Evolutionary conservation across 2,888 invertebrate species (phyloP), one percentile per base, ranked within the genome.

Genomic region (Prosapia bicincta): DNA sequence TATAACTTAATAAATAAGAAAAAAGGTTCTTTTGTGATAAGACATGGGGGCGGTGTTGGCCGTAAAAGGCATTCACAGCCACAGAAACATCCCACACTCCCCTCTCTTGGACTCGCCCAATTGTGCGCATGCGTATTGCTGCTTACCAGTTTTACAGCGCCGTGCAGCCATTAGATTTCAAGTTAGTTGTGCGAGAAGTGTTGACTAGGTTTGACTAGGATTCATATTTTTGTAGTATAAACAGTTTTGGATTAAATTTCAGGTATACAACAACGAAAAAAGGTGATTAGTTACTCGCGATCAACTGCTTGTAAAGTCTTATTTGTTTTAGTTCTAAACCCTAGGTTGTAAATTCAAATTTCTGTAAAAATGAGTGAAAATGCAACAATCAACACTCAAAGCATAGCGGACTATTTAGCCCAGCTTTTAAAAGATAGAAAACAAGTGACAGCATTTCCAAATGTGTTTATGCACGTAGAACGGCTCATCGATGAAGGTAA

Each of bases 361-460:
- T 6, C 20, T 54, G 20, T 54, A 54, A 76, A 69, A 71, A 81
- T 81, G 80, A 81, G 79, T 78, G 80, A 81, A 66, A 79, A 79
- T 76, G 25, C 75, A 15, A 74, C 73, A 65, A 77, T 78, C 69
- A 78, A 93, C 86, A 96, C 96, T 88, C 96, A 96, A 88, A 96
- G 96, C 89, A 95, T 96, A 90, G 97, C 99, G 88, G 99, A 99
- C 90, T 99, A 99, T 90, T 91, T 99, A 90, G 98, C 99, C 86
- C 99, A 99, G 90, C 92, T 99, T 89, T 92, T 99, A 86, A 99
- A 99, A 92, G 99, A 99, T 92, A 96, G 98, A 90, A 99, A 99
- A 90, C 98, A 99, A 90, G 91, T 99, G 87, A 97, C 97, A 85
- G 98, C 98, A 86, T 98, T 99, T 89, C 99, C 99, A 83, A 98